A percentile compares a stretch with the other conserved stretches of the same genome.
Conservation (phyloP, 2,797 vertebrate genomes). For the Bradypus variegatus region DNA sequence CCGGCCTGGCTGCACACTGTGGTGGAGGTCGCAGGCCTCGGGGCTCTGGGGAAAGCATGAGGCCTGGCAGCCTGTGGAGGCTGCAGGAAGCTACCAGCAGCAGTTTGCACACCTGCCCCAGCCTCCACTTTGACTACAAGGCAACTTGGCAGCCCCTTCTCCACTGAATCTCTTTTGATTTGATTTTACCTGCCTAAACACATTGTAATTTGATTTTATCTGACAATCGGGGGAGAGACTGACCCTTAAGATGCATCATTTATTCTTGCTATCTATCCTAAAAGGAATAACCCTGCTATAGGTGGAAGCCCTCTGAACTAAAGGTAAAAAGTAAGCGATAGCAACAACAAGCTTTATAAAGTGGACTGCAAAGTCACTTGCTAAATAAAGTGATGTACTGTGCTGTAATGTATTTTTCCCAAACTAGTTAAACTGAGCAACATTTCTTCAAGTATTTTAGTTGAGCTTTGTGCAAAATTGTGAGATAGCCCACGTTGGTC, state of each 20-base stretch:
- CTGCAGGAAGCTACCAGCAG: neutral
- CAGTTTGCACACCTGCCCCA: neutral
- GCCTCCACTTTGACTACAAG: accelerated
- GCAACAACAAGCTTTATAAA: neutral
- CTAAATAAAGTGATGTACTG: neutral
- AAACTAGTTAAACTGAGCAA: no score
- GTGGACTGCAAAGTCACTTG: accelerated
- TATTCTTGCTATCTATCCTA: no score
- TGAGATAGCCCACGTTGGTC: accelerated
- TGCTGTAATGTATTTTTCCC: neutral
- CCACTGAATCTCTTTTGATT: neutral
- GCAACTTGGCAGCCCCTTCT: neutral
- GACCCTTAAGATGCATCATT: accelerated
- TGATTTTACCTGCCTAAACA: neutral
- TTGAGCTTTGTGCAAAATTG: accelerated
- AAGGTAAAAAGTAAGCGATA: neutral
- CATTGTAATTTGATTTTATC: no score
- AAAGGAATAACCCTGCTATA: neutral
- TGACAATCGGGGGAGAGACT: no score
- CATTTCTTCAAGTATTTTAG: neutral
- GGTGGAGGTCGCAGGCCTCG: accelerated
- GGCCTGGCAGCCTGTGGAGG: no score
- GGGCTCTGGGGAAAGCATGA: neutral
- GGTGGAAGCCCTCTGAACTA: no score
- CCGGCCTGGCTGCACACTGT: neutral